A percentile compares a stretch with the other conserved stretches of the same genome.
phyloP scores from a whole-genome alignment of 2,113 vertebrate species.

The Coryphaenoides rupestris region DNA sequence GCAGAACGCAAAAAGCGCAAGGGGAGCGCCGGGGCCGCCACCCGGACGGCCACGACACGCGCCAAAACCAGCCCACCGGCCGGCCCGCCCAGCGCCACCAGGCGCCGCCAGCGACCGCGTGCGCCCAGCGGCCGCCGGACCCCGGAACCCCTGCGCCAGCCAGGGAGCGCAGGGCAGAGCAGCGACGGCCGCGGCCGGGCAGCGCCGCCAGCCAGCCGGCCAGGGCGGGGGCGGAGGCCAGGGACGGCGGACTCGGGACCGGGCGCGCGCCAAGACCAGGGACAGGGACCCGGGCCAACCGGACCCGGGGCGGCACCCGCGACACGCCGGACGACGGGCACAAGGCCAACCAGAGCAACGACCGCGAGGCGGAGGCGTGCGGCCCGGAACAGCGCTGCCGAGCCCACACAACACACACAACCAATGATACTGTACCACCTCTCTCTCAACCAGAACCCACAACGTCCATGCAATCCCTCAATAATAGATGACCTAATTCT shows the following conservation, averaged over 20 bases:
- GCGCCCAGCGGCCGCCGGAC: slow-evolving; percentile 63
- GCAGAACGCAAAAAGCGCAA: background rate
- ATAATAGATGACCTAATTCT: too few species aligned
- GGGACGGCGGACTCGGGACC: slow-evolving; percentile 58
- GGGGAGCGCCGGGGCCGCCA: slow-evolving; percentile 84
- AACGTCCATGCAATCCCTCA: too few species aligned
- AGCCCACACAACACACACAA: too few species aligned
- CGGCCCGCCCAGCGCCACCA: slow-evolving; percentile 82
- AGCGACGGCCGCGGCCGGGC: slow-evolving; percentile 76
- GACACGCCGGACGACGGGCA: slow-evolving; percentile 89
- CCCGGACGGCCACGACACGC: slow-evolving; percentile 70
- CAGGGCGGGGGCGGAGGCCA: slow-evolving; percentile 61
- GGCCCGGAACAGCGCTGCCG: slow-evolving; percentile 80
- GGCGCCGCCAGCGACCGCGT: slow-evolving; percentile 80
- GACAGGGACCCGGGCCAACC: slow-evolving; percentile 82
- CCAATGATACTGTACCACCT: too few species aligned
- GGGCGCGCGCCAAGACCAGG: slow-evolving; percentile 72
- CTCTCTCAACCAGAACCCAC: too few species aligned
- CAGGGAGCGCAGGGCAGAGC: too few species aligned
- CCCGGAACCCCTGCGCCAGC: slow-evolving; percentile 68
- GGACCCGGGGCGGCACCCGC: slow-evolving; percentile 71
- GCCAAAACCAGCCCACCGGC: slow-evolving; percentile 76
- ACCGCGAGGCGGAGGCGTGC: slow-evolving; percentile 78
- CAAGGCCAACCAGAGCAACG: slow-evolving; percentile 83
- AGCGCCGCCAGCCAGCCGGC: slow-evolving; percentile 58